These are phyloP conservation scores for Asobara japonica DNA, from an alignment of 1,140 invertebrate species.

Conservation along the genomic window DNA sequence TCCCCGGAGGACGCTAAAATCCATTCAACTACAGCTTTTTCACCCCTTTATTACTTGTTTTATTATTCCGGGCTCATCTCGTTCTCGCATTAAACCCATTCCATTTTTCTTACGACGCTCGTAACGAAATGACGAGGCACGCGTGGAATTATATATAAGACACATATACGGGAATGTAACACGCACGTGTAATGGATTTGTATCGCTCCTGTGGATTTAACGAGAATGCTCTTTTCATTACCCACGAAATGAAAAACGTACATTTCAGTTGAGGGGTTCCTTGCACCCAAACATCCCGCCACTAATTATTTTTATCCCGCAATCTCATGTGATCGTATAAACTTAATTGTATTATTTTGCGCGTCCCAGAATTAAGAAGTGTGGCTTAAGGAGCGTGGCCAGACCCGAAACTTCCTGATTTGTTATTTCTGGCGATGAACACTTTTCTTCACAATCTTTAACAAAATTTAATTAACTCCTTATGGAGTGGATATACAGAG, in stretches of 20 bases:
- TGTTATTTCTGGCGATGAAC: too few relatives aligned
- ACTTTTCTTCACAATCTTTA: too few relatives aligned
- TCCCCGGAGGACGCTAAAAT: not conserved
- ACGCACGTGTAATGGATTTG: constrained; percentile 37
- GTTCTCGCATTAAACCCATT: not conserved
- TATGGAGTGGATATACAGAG: too few relatives aligned
- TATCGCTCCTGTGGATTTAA: constrained; percentile 29
- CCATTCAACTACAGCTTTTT: not conserved
- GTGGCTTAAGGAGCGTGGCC: too few relatives aligned
- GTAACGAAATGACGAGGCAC: constrained; percentile 19
- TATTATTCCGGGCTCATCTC: not conserved
- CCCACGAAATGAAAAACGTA: constrained; percentile 14
- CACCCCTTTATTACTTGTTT: not conserved
- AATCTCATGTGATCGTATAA: too few relatives aligned
- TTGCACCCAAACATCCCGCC: not conserved
- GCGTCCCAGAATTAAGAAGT: too few relatives aligned
- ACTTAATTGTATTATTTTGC: too few relatives aligned
- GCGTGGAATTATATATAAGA: constrained; percentile 20
- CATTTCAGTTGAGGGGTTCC: constrained; percentile 11
- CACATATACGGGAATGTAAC: not conserved
- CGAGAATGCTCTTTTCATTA: constrained; percentile 25
- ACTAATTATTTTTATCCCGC: not conserved
- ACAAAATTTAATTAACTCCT: too few relatives aligned
- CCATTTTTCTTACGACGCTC: constrained; percentile 3
- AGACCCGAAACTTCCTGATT: too few relatives aligned